Evolutionary conservation across 2,797 vertebrate genomes (phyloP), one percentile per base, ranked within the genome.

Genomic region (Rallus crepitans): DNA sequence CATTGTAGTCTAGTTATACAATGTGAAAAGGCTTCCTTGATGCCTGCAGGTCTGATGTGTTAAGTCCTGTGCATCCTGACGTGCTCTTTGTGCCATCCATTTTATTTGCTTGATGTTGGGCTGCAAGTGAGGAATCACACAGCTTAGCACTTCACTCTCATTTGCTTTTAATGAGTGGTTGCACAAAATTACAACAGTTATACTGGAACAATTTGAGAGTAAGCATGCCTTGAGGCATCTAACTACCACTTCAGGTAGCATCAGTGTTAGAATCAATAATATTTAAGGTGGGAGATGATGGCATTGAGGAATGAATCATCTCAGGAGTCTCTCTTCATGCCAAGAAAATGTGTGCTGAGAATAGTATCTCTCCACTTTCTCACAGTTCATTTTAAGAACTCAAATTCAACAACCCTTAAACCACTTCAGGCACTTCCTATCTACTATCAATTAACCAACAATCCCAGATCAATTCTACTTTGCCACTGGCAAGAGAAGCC

Each of bases 11-110:
- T 57, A 77, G 14, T 70, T 94, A 61, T 1, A 57, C 42, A 71
- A 33, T 19, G 53, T 92, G 64, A 89, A 90, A 94, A 91, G 52
- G 69, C 53, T 85, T 33, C 16, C 8, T 15, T 24, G 75, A 78
- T 94, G 78, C 88, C 94, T 92, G 68, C n/a, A 84, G 71, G 68
- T 80, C 71, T 93, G 78, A 69, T 21, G 23, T 52, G 68, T 39
- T 33, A 60, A 95, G 39, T 6, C 31, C 50, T 53, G 20, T 75
- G 37, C 47, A 72, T 90, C 50, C 78, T 75, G 27, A 65, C 37
- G 35, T 87, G 72, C 72, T 71, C 31, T 93, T 91, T 83, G 40
- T 30, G 16, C 60, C 75, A 24, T 52, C 53, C 40, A 18, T 78
- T 82, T 85, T 82, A 68, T 82, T 85, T 86, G 19, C 24, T 65